Percentiles rank a stretch among this genome's conserved stretches.
phyloP scores from a whole-genome alignment of 2,113 vertebrate species.

The Astur gentilis region DNA sequence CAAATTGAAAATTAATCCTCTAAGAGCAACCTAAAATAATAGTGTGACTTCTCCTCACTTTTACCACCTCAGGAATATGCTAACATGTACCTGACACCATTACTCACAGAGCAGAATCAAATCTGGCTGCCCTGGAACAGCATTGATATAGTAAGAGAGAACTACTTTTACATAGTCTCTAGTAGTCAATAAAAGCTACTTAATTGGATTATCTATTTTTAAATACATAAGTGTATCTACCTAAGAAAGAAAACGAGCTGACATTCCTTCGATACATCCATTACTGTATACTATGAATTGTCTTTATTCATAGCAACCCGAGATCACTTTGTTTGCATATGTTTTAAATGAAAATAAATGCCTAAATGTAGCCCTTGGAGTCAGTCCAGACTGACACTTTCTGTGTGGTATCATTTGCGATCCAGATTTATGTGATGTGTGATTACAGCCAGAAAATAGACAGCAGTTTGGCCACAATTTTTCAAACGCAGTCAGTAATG shows the following conservation, averaged over 20 bases:
- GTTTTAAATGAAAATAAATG: conserved; percentile 27
- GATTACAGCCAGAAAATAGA: not conserved
- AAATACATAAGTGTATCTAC: not conserved
- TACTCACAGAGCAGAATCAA: not conserved
- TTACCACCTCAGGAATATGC: not conserved
- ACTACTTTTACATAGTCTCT: not conserved
- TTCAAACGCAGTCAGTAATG: not conserved
- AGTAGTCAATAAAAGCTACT: not conserved
- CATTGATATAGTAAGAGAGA: not conserved
- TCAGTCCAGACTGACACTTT: not conserved
- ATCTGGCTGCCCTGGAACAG: not conserved
- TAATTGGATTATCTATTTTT: not conserved
- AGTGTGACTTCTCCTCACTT: not conserved
- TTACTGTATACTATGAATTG: not conserved
- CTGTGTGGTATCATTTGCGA: not conserved
- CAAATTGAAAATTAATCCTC: not conserved
- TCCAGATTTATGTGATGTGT: not conserved
- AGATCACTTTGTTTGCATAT: not conserved
- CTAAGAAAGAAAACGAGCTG: not conserved
- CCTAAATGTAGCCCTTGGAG: conserved; percentile 2
- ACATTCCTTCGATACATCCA: not conserved
- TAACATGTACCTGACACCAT: not conserved
- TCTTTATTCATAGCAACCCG: not conserved
- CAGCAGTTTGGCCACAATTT: not conserved
- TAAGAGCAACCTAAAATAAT: not conserved